Base-by-base conservation (phyloP, 2,797 vertebrate species). In the Acanthurus tractus region DNA sequence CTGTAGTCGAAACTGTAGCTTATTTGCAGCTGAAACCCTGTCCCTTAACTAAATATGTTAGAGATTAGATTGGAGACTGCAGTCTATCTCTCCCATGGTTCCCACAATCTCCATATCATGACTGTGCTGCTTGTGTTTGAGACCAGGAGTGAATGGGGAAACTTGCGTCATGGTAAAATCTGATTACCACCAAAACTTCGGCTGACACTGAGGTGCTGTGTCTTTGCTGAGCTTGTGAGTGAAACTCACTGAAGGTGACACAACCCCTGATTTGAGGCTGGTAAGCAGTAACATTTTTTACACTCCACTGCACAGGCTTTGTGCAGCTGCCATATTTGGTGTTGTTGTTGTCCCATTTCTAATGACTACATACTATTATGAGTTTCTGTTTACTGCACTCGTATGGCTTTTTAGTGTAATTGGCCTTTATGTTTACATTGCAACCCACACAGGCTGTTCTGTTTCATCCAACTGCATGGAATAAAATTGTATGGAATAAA, bases 221-320 rank as follows among this genome's bases (percentile, higher is more conserved):
- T 79, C 54, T 83, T 23, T 38, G 14, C 61, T 52, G 64, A 81
- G 72, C 56, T 55, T 66, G 69, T 54, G 64, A 66, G 86, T 64
- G 59, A 84, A 87, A 85, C 76, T 74, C 52, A 45, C 72, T 61
- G 76, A 75, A 82, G 59, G 70, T 89, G 90, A 90, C 76, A 74
- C 83, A 86, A 81, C 78, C 55, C 36, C 38, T 57, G 58, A 72
- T 91, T 86, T 76, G 75, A 79, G 69, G 88, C 81, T 83, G 83
- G 85, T 91, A 88, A 94, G 89, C 87, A 78, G 57, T 86, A 81
- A 71, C 15, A 52, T 85, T 77, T 88, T 82, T 88, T 80, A 84
- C 76, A 84, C 81, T 81, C n/a, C 18, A 25, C 67, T 68, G 81
- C 71, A 42, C 54, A 36, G 70, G 55, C 83, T 86, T 79, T 83